Evolutionary conservation across 2,113 vertebrate species (phyloP).

Genomic region (Gasterosteus aculeatus): DNA sequence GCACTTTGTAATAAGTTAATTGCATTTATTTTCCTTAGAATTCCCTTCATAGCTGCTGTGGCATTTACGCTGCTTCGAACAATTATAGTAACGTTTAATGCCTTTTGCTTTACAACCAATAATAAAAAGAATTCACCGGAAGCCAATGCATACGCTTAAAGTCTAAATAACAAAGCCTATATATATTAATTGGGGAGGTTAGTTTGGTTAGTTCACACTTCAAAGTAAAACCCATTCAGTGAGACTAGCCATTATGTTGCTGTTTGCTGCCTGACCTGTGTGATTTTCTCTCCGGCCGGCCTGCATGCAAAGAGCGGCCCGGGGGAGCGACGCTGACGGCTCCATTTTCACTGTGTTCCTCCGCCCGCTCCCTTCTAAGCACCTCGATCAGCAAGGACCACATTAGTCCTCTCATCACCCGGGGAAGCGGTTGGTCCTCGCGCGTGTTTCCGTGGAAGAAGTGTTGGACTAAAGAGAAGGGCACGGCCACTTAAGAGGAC

Average conservation of each 20-base stretch:
- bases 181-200: background rate
- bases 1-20: constrained; percentile 11
- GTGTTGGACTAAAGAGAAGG: constrained; percentile 29
- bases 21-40: constrained; percentile 9
- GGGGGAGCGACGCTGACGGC: constrained; percentile 49
- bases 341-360: constrained; percentile 55
- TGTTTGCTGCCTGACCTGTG: constrained; percentile 4
- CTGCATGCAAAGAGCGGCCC: constrained; percentile 38
- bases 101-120: background rate
- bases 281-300: constrained; percentile 51
- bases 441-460: constrained; percentile 29
- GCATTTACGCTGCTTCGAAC: constrained; percentile 1
- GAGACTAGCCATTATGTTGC: constrained; percentile 10
- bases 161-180: too few relatives aligned
- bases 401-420: constrained; percentile 53
- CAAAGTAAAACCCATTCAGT: constrained; percentile 9
- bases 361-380: constrained; percentile 41
- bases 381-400: constrained; percentile 69
- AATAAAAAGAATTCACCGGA: background rate
- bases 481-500: constrained; percentile 4
- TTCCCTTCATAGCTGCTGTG: background rate
- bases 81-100: constrained; percentile 5
- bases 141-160: background rate
- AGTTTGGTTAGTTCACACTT: constrained; percentile 4
- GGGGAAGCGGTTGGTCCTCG: constrained; percentile 39